Conservation (phyloP, 1,140 invertebrate species). For the Thaumetopoea pityocampa region DNA sequence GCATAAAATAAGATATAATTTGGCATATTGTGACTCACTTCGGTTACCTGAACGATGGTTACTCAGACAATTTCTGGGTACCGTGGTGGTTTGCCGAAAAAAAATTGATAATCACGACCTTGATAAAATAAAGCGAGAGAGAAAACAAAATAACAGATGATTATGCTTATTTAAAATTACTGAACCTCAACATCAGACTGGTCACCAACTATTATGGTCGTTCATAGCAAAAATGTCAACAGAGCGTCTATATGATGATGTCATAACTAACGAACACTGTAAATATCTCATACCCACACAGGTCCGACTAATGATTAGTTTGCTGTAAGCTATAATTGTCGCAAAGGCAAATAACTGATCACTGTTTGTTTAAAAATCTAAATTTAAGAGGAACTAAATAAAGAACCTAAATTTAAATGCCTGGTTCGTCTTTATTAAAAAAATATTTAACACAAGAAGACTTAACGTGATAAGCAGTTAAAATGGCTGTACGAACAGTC, state of each 20-base stretch:
- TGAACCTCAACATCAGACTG: constrained; percentile 1
- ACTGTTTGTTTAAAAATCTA: too few relatives aligned
- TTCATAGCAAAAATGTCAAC: constrained; percentile 27
- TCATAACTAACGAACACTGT: constrained; percentile 53
- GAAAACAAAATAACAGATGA: background rate
- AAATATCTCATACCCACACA: constrained; percentile 53
- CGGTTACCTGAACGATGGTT: constrained; percentile 32
- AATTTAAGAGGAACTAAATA: background rate
- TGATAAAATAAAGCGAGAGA: background rate
- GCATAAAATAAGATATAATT: constrained; percentile 62
- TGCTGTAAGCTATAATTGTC: constrained; percentile 11
- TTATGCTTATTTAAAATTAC: constrained; percentile 2
- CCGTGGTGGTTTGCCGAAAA: constrained; percentile 4
- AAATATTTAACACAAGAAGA: too few relatives aligned
- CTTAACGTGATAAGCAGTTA: background rate
- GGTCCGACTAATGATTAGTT: constrained; percentile 35
- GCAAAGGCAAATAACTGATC: too few relatives aligned
- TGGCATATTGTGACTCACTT: constrained; percentile 45
- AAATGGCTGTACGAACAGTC: constrained; percentile 22
- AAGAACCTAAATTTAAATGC: background rate
- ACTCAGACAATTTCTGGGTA: constrained; percentile 25
- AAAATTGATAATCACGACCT: constrained; percentile 6
- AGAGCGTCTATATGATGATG: constrained; percentile 42
- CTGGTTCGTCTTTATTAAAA: too few relatives aligned
- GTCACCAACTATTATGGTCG: constrained; percentile 4